phyloP scores from a whole-genome alignment of 2,888 invertebrate genomes.

The Cephus pygmeus region DNA sequence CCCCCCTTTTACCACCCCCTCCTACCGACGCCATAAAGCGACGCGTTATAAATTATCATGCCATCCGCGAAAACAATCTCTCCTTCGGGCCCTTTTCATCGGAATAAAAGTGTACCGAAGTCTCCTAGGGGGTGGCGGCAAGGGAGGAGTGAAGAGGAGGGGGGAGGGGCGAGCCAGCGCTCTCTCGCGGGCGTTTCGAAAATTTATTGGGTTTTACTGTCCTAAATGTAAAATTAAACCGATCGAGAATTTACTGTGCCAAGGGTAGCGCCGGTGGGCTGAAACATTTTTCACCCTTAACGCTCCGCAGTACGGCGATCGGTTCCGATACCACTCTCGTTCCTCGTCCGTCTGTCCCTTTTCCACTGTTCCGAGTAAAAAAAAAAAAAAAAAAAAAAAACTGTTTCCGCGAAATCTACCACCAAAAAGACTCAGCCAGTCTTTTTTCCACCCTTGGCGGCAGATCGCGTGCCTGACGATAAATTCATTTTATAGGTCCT shows the following conservation, averaged over 20 bases:
- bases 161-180: too few species aligned
- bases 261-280: slow-evolving; percentile 9
- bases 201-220: slow-evolving; percentile 24
- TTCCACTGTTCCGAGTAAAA: slow-evolving; percentile 6
- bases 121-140: not conserved
- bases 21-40: not conserved
- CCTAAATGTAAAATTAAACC: slow-evolving; percentile 25
- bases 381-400: too few species aligned
- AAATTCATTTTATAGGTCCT: slow-evolving; percentile 24
- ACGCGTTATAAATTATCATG: slow-evolving; percentile 14
- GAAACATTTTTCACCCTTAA: slow-evolving; percentile 15
- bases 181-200: slow-evolving; percentile 12
- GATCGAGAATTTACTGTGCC: slow-evolving; percentile 23
- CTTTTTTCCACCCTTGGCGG: not conserved
- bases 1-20: too few species aligned
- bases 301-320: not conserved
- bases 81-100: slow-evolving; percentile 15
- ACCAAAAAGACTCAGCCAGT: slow-evolving; percentile 2
- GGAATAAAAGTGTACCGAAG: slow-evolving; percentile 22
- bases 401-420: too few species aligned
- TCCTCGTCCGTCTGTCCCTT: slow-evolving; percentile 1
- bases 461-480: slow-evolving; percentile 8
- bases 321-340: too few species aligned
- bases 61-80: slow-evolving; percentile 21
- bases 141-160: too few species aligned